phyloP scores from a whole-genome alignment of 2,797 vertebrate genomes.

The Muraenolepis orangiensis region DNA sequence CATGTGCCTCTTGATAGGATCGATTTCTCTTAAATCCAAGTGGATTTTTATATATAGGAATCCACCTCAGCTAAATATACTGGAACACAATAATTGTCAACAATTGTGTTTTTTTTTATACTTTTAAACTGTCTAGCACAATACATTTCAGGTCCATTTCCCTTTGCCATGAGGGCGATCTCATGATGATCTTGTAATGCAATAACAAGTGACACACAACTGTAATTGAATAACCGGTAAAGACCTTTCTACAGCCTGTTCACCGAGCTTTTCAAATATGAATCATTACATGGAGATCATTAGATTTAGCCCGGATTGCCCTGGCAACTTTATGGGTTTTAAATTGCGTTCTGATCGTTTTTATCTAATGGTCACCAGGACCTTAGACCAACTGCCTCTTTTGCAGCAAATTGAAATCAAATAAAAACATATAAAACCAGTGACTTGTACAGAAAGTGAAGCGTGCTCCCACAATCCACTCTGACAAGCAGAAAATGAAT shows the following conservation, averaged over 20 bases:
- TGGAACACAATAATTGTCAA: not conserved
- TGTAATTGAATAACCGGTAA: not conserved
- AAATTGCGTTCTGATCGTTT: not conserved
- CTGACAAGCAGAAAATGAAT: not conserved
- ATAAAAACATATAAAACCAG: not conserved
- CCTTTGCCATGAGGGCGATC: not conserved
- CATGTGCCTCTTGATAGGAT: too few relatives aligned
- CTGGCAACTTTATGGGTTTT: not conserved
- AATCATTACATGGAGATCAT: not conserved
- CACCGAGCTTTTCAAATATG: not conserved
- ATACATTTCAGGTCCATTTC: slow-evolving; percentile 4
- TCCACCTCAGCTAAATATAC: not conserved
- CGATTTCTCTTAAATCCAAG: not conserved
- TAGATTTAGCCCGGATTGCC: not conserved
- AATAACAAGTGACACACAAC: not conserved
- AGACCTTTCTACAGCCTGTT: not conserved
- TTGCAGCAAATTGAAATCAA: not conserved
- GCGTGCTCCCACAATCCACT: not conserved
- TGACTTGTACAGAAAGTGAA: not conserved
- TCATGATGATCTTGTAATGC: slow-evolving; percentile 1
- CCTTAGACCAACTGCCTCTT: not conserved
- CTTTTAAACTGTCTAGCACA: slow-evolving; percentile 8
- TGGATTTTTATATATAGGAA: not conserved
- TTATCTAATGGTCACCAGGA: not conserved
- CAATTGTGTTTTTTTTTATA: not conserved